Percentiles rank a stretch among this genome's conserved stretches.
phyloP scores from a whole-genome alignment of 2,113 vertebrate species.

The Nansenia antarctica region DNA sequence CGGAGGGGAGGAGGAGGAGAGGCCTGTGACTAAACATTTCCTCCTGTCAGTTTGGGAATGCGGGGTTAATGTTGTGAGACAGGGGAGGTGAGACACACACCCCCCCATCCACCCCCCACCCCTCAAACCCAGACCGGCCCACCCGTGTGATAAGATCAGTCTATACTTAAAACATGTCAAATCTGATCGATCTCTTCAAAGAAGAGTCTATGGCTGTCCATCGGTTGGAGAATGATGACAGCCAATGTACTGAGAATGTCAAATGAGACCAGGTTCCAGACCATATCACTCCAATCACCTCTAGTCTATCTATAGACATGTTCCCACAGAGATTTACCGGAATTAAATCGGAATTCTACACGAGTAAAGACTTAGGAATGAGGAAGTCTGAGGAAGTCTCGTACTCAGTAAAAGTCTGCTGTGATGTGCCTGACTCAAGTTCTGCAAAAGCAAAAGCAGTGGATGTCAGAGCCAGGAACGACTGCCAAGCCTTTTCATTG shows the following conservation, averaged over 20 bases:
- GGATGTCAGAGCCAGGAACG: constrained; percentile 31
- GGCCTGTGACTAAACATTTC: constrained; percentile 47
- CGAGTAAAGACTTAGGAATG: constrained; percentile 16
- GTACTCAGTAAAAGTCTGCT: constrained; percentile 8
- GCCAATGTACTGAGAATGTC: not conserved
- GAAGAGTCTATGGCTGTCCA: not conserved
- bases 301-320: not conserved
- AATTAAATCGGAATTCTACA: not conserved
- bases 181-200: not conserved
- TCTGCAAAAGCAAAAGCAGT: constrained; percentile 39
- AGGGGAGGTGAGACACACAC: constrained; percentile 23
- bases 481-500: constrained; percentile 6
- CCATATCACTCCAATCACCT: too few relatives aligned
- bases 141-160: constrained; percentile 7
- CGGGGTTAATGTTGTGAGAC: constrained; percentile 31
- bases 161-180: not conserved
- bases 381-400: too few relatives aligned
- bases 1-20: not conserved
- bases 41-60: constrained; percentile 26
- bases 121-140: constrained; percentile 11
- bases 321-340: not conserved
- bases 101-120: constrained; percentile 5
- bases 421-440: constrained; percentile 30
- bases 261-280: too few relatives aligned
- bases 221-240: constrained; percentile 6